These are phyloP conservation scores for Perca schrenkii DNA, from an alignment of 2,113 vertebrate genomes.

Conservation along the genomic window DNA sequence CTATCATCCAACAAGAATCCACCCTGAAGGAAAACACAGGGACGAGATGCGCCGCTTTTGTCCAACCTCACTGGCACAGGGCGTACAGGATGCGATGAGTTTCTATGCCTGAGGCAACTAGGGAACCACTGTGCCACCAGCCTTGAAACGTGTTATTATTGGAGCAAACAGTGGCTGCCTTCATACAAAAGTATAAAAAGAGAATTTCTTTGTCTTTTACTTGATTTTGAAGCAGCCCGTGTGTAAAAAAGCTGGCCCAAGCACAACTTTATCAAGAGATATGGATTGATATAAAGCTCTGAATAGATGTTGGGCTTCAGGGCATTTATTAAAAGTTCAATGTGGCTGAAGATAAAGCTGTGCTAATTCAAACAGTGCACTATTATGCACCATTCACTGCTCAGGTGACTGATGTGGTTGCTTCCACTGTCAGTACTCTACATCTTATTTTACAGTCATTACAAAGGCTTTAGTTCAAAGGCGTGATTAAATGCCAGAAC, in stretches of 20 bases:
- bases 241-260: constrained; percentile 17
- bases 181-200: not conserved
- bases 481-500: constrained; percentile 20
- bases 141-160: constrained; percentile 39
- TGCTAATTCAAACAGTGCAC: constrained; percentile 52
- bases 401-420: constrained; percentile 77
- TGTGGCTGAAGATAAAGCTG: constrained; percentile 11
- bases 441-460: constrained; percentile 69
- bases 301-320: constrained; percentile 48
- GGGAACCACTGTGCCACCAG: constrained; percentile 30
- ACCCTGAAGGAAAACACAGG: constrained; percentile 71
- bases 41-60: constrained; percentile 54
- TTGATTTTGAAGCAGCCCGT: constrained; percentile 32
- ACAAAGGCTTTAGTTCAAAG: constrained; percentile 64
- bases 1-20: constrained; percentile 69
- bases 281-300: constrained; percentile 31
- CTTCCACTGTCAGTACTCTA: constrained; percentile 3
- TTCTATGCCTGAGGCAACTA: constrained; percentile 64
- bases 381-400: constrained; percentile 49
- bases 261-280: constrained; percentile 39
- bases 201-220: not conserved
- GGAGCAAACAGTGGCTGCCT: constrained; percentile 30
- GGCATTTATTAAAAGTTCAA: constrained; percentile 30
- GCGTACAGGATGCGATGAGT: constrained; percentile 68
- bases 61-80: constrained; percentile 48